phyloP scores from a whole-genome alignment of 2,113 vertebrate genomes.

The Ciconia maguari region DNA sequence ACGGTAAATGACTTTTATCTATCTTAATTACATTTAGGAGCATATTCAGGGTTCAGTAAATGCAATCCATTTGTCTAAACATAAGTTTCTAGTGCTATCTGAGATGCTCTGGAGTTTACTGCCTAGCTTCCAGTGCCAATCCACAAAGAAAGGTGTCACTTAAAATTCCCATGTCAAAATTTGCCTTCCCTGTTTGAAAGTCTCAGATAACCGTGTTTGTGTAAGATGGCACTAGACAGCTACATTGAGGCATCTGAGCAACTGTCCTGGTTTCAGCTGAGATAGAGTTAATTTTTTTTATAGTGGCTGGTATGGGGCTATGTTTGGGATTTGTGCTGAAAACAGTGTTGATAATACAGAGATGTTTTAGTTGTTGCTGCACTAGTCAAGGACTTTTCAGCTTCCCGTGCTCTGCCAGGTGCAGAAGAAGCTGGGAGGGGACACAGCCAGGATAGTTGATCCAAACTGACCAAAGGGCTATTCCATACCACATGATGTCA shows the following conservation, averaged over 20 bases:
- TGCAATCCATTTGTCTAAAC: background rate
- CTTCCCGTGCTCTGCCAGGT: too few species aligned
- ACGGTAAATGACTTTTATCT: slow-evolving; percentile 77
- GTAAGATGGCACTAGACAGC: background rate
- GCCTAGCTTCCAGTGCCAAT: background rate
- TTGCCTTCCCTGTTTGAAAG: background rate
- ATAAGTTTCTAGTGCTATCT: background rate
- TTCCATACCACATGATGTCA: too few species aligned
- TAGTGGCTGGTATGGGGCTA: too few species aligned
- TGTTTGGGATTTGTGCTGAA: too few species aligned
- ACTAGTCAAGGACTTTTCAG: too few species aligned
- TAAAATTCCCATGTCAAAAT: background rate
- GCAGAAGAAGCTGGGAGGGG: too few species aligned
- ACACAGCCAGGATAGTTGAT: too few species aligned
- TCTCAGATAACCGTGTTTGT: background rate
- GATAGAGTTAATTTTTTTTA: too few species aligned
- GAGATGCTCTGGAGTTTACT: background rate
- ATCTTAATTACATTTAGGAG: background rate
- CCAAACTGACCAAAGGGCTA: too few species aligned
- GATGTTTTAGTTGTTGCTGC: too few species aligned
- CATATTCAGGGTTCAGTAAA: background rate
- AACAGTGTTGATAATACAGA: too few species aligned
- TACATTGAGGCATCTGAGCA: background rate
- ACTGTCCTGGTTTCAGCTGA: too few species aligned
- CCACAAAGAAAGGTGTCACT: background rate